A percentile compares a stretch with the other conserved stretches of the same genome.
phyloP scores from a whole-genome alignment of 2,888 invertebrate genomes.

The Linyphia triangularis region DNA sequence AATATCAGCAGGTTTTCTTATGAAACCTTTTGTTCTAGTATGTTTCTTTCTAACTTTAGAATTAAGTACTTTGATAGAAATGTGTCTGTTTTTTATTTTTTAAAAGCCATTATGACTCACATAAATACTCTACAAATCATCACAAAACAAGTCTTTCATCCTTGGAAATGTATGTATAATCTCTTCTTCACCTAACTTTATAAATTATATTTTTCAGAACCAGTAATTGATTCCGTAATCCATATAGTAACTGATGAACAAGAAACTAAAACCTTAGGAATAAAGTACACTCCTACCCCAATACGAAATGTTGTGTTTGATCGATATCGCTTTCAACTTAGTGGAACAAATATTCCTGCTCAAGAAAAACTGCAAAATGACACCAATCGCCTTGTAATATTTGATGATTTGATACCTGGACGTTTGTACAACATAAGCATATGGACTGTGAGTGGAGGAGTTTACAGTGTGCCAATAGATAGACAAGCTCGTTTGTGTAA shows the following conservation, averaged over 20 bases:
- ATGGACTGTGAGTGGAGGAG: conserved; percentile 93
- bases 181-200: neutral
- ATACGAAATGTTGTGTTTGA: conserved; percentile 89
- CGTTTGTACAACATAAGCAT: conserved; percentile 93
- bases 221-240: conserved; percentile 93
- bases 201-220: conserved; percentile 83
- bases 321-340: conserved; percentile 89
- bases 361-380: conserved; percentile 83
- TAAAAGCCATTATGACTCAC: too few species aligned
- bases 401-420: conserved; percentile 89
- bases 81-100: too few species aligned
- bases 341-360: conserved; percentile 85
- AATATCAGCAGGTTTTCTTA: too few species aligned
- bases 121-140: too few species aligned
- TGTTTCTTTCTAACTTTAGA: too few species aligned
- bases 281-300: conserved; percentile 91
- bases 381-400: conserved; percentile 83
- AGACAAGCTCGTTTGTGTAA: conserved; percentile 90
- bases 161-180: neutral
- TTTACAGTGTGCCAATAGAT: conserved; percentile 90
- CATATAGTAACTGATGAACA: conserved; percentile 90
- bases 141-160: too few species aligned
- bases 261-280: conserved; percentile 85
- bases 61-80: too few species aligned
- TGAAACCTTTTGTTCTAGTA: too few species aligned